Conservation (phyloP, 2,113 vertebrate genomes). For the Tragelaphus imberbis region DNA sequence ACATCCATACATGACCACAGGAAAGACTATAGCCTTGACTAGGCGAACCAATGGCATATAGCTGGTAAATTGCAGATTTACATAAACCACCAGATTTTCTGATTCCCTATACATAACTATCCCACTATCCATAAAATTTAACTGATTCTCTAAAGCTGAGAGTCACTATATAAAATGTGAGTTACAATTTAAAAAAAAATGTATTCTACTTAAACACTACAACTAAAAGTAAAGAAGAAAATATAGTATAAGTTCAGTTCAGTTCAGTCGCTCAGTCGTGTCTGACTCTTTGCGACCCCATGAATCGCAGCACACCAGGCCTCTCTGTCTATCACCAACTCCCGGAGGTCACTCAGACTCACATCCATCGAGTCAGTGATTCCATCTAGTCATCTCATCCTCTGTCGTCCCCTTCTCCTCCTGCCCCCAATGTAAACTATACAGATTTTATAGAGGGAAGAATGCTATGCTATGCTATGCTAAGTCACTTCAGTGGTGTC, state of each 20-base stretch:
- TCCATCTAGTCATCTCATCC: too few relatives aligned
- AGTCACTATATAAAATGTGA: background rate
- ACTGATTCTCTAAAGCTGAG: background rate
- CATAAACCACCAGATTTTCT: background rate
- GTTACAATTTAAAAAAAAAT: background rate
- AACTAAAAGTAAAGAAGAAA: background rate
- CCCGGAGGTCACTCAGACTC: too few relatives aligned
- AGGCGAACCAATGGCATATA: background rate
- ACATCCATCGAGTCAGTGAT: too few relatives aligned
- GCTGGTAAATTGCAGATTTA: background rate
- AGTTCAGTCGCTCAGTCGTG: too few relatives aligned
- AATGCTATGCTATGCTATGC: too few relatives aligned
- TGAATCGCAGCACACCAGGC: too few relatives aligned
- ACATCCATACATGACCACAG: too few relatives aligned
- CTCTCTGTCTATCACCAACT: too few relatives aligned
- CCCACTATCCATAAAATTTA: background rate
- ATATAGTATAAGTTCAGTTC: background rate
- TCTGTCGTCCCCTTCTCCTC: too few relatives aligned
- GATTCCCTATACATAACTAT: background rate
- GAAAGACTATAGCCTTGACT: too few relatives aligned
- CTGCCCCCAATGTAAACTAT: background rate
- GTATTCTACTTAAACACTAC: background rate
- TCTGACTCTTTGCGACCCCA: too few relatives aligned
- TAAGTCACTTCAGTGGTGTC: too few relatives aligned
- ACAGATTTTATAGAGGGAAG: background rate